Percentiles rank a stretch among this genome's conserved stretches.
These are phyloP conservation scores for Tetramorium parvispinum DNA, from an alignment of 1,140 invertebrate species.

Conservation along the genomic window DNA sequence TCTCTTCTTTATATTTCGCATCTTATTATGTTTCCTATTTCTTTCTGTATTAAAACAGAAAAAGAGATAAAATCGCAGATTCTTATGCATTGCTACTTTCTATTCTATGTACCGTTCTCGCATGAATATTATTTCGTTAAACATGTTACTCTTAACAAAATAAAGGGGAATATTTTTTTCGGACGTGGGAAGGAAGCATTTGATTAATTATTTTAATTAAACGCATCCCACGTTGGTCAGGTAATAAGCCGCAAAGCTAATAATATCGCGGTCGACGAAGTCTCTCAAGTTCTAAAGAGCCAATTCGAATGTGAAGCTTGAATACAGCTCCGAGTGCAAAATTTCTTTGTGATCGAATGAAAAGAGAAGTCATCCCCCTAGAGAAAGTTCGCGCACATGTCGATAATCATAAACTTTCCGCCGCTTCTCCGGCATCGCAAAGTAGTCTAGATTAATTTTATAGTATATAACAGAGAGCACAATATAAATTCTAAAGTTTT, in stretches of 20 bases:
- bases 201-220: constrained; percentile 16
- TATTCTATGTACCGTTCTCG: neutral
- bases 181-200: neutral
- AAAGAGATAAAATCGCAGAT: neutral
- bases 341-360: constrained; percentile 13
- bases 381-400: neutral
- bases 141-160: neutral
- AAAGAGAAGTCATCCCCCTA: neutral
- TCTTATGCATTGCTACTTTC: neutral
- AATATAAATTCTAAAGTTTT: neutral
- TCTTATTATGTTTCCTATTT: neutral
- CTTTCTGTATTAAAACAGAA: neutral
- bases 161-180: neutral
- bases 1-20: neutral
- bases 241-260: constrained; percentile 11
- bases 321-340: neutral
- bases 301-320: neutral
- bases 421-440: neutral
- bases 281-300: neutral
- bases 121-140: neutral
- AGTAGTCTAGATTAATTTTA: neutral
- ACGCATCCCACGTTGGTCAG: neutral
- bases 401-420: constrained; percentile 31
- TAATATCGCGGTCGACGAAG: neutral
- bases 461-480: neutral